Base-by-base conservation (phyloP, 1,140 invertebrate genomes). In the Zeugodacus cucurbitae region DNA sequence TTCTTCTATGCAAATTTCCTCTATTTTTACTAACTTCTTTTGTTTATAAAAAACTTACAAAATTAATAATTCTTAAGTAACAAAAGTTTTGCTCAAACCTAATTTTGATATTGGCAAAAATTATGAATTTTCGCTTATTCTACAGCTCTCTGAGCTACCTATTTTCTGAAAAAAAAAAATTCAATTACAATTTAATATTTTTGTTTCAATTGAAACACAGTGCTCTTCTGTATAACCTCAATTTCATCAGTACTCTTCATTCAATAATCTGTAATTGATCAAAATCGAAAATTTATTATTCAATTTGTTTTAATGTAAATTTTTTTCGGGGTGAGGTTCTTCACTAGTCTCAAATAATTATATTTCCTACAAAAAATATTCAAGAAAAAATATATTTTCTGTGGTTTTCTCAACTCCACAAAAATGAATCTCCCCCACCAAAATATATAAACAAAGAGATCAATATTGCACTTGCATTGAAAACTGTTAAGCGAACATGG, bases 391-490 rank as follows among this genome's bases (percentile, higher is more conserved):
- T 22, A 41, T 41, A 41, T 41, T 3, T 54, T 82, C 74, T 82
- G 74, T 82, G 74, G 74, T 17, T 1, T 37, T 29, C 74, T 26
- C 37, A 82, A 82, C 22, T 29, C 74, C 74, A 82, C 74, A 82
- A 82, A 82, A 82, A 82, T 48, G 74, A 82, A 82, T 41, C 74
- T 82, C 74, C 48, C 74, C 74, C 74, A 82, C 20, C 41, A 26
- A 82, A 82, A 82, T 82, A 4, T 26, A 82, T 82, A 82, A 82
- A 82, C 74, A 48, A 82, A 82, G 74, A 82, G 74, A 82, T 82
- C 74, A 82, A 82, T 8, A 74, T n/a, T 74, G 67, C 6, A 34
- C 67, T 74, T 74, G n/a, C 6, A 74, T 11, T 26, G 17, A 62
- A 62, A n/a, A 8, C 58, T n/a, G n/a, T 59, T 62, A 62, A 62